Conservation (phyloP, 64 coral and sea anemone genomes). For the Stylophora pistillata region DNA sequence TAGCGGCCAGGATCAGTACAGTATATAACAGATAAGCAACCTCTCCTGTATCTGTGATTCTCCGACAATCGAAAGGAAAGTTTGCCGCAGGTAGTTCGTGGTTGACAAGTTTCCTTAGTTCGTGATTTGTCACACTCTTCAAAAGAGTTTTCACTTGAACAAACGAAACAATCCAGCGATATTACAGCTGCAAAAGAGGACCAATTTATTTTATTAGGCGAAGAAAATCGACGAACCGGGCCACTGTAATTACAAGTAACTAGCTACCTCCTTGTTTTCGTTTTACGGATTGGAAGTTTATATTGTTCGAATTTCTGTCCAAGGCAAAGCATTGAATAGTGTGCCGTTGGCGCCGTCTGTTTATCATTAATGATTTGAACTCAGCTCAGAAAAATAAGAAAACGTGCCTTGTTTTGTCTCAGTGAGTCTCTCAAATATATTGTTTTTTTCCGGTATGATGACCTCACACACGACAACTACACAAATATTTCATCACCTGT, state of each 20-base stretch:
- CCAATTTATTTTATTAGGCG: neutral
- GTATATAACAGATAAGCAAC: slow-evolving; percentile 28
- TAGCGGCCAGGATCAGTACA: slow-evolving; percentile 1
- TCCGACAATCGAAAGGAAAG: neutral
- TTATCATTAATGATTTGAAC: no score
- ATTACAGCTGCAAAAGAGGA: neutral
- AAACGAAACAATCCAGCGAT: neutral
- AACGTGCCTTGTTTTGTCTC: no score
- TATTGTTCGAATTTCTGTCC: no score
- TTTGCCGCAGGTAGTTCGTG: slow-evolving; percentile 1
- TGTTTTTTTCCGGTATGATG: no score
- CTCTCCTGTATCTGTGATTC: slow-evolving; percentile 1
- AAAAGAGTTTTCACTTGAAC: slow-evolving; percentile 19
- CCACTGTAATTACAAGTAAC: neutral
- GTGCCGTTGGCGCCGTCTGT: no score
- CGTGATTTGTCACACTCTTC: neutral
- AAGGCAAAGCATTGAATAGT: no score
- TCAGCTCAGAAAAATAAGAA: no score
- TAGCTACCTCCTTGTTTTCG: no score
- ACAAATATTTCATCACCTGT: no score
- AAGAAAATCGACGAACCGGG: neutral
- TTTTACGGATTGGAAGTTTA: no score
- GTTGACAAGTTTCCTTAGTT: neutral
- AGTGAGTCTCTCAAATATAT: no score
- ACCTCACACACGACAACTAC: no score